Conservation (phyloP, 2,888 invertebrate genomes). For the Saturnia japonica region DNA sequence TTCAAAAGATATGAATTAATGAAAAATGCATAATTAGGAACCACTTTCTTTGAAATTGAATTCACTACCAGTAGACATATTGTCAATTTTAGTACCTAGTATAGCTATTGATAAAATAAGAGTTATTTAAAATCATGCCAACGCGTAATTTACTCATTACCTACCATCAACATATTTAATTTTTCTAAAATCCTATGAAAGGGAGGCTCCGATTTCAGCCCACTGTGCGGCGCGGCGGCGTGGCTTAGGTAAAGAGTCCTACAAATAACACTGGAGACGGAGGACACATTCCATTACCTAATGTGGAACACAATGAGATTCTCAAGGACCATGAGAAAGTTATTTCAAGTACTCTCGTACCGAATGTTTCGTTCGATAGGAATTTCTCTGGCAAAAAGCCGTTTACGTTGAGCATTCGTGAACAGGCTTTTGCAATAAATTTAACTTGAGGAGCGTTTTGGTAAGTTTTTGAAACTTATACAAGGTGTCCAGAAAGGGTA, state of each 20-base stretch:
- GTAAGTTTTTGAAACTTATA: constrained; percentile 10
- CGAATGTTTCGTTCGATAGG: constrained; percentile 29
- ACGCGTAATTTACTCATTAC: no score
- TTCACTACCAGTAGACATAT: no score
- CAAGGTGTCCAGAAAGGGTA: no score
- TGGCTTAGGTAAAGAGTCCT: constrained; percentile 28
- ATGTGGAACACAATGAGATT: constrained; percentile 75
- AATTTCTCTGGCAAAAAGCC: constrained; percentile 36
- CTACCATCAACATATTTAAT: no score
- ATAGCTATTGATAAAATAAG: no score
- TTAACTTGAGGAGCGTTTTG: constrained; percentile 14
- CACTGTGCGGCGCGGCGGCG: constrained; percentile 32
- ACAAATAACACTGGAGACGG: constrained; percentile 30
- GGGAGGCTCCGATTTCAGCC: no score
- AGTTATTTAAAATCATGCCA: no score
- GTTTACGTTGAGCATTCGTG: constrained; percentile 22
- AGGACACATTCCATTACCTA: constrained; percentile 71
- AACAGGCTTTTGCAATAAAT: constrained; percentile 14
- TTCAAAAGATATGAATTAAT: no score
- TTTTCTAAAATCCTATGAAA: no score
- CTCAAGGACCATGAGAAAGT: constrained; percentile 61
- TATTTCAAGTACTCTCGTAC: constrained; percentile 45
- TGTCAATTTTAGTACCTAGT: no score
- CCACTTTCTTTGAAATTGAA: no score
- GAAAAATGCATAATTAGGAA: no score